Conservation (phyloP, 1,140 invertebrate genomes). For the Drosophila murphyi region DNA sequence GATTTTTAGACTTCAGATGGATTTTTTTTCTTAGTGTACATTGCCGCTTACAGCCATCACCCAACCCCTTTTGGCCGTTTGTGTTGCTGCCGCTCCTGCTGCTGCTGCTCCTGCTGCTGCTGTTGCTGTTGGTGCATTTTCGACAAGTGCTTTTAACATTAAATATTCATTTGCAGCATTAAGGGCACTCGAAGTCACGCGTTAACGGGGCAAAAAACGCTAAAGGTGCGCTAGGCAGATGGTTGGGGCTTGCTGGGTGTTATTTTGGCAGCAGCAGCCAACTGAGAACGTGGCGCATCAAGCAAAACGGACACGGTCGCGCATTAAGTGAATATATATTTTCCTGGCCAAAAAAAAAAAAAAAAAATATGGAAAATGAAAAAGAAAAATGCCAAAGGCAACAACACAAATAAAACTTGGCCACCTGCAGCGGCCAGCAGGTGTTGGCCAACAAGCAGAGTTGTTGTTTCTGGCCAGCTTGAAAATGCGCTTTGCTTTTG, state of each 20-base stretch:
- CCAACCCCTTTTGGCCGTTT: neutral
- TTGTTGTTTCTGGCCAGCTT: constrained; percentile 19
- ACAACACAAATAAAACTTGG: constrained; percentile 34
- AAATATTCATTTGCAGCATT: constrained; percentile 83
- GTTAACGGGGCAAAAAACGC: constrained; percentile 67
- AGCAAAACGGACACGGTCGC: constrained; percentile 77
- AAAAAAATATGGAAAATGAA: too few relatives aligned
- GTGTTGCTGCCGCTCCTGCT: constrained; percentile 39
- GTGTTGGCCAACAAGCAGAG: constrained; percentile 24
- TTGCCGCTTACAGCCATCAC: too few relatives aligned
- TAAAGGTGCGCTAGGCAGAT: neutral
- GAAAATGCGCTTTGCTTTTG: constrained; percentile 11
- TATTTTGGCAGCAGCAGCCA: constrained; percentile 28
- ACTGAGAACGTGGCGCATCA: constrained; percentile 74
- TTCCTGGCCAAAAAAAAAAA: neutral
- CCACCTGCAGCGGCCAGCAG: constrained; percentile 58
- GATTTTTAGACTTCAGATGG: too few relatives aligned
- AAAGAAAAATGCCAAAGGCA: constrained; percentile 7
- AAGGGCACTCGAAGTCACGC: constrained; percentile 82
- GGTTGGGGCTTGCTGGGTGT: neutral
- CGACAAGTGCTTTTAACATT: constrained; percentile 83
- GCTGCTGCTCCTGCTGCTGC: constrained; percentile 49
- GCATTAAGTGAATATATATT: constrained; percentile 79
- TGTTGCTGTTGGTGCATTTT: constrained; percentile 71
- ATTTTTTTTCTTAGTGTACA: too few relatives aligned